These are phyloP conservation scores for Natrix natrix DNA, from an alignment of 2,797 vertebrate genomes.

Conservation along the genomic window DNA sequence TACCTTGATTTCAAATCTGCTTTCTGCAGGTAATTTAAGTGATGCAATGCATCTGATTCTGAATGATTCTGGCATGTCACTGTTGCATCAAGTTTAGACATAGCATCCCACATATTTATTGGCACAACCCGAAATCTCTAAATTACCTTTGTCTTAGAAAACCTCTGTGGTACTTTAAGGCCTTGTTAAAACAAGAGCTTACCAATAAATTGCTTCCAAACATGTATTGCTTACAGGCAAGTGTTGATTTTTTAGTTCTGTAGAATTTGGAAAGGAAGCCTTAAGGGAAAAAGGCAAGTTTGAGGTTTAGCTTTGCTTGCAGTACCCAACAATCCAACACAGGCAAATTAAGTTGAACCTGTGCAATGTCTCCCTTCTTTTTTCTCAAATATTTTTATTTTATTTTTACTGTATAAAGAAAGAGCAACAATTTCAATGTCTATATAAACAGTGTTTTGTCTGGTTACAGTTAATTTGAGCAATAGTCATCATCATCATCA, in stretches of 20 bases:
- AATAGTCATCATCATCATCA: too few species aligned
- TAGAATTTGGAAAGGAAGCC: not conserved
- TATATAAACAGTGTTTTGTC: too few species aligned
- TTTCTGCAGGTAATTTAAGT: constrained; percentile 21
- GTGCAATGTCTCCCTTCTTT: not conserved
- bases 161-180: constrained; percentile 28
- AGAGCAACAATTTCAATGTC: too few species aligned
- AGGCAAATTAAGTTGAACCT: not conserved
- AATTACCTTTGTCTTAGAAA: constrained; percentile 50
- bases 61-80: constrained; percentile 34
- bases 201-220: constrained; percentile 42
- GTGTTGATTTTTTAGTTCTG: not conserved
- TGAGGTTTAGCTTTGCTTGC: not conserved
- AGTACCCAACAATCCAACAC: not conserved
- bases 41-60: constrained; percentile 40
- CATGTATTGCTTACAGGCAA: not conserved
- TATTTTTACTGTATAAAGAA: too few species aligned
- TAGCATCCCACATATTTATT: constrained; percentile 51
- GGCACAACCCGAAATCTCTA: constrained; percentile 49
- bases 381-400: too few species aligned
- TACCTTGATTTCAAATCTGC: not conserved
- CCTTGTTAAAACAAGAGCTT: constrained; percentile 54
- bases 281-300: fast-evolving
- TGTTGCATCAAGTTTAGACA: constrained; percentile 60
- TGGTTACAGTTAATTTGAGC: too few species aligned